Evolutionary conservation across 2,797 vertebrate species (phyloP).

Genomic region (Naso thynnoides): DNA sequence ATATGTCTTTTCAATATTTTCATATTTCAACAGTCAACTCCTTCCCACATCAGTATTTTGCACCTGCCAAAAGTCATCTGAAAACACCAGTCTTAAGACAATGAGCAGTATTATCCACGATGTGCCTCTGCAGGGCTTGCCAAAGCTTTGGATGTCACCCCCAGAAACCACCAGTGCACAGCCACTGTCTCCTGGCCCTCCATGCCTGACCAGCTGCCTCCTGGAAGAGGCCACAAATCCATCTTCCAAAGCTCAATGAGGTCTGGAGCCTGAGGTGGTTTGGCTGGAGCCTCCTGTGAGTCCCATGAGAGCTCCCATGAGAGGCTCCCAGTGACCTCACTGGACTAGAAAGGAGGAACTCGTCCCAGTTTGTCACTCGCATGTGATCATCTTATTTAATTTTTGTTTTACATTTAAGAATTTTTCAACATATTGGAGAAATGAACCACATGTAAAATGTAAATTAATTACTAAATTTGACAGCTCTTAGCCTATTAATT

Average conservation of each 20-base stretch:
- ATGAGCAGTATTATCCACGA: neutral
- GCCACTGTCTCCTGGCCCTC: slow-evolving; percentile 23
- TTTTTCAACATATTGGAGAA: neutral
- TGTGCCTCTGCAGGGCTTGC: slow-evolving; percentile 16
- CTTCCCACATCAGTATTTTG: neutral
- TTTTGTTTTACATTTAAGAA: neutral
- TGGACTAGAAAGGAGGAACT: neutral
- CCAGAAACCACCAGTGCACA: slow-evolving; percentile 14
- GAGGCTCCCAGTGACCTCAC: slow-evolving; percentile 18
- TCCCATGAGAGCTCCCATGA: slow-evolving; percentile 30
- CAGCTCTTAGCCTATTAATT: neutral
- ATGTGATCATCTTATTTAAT: neutral
- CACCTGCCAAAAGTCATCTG: neutral
- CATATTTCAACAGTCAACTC: neutral
- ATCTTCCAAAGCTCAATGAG: slow-evolving; percentile 22
- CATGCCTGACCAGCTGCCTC: slow-evolving; percentile 28
- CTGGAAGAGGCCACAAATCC: slow-evolving; percentile 20
- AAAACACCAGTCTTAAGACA: neutral
- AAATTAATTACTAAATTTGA: neutral
- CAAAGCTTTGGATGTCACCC: slow-evolving; percentile 38
- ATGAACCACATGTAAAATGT: neutral
- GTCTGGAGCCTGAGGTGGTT: slow-evolving; percentile 29
- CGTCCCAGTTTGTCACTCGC: slow-evolving; percentile 16
- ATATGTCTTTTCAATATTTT: slow-evolving; percentile 22
- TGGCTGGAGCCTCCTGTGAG: slow-evolving; percentile 23